These are phyloP conservation scores for Phalacrocorax aristotelis DNA, from an alignment of 2,113 vertebrate genomes.

Conservation along the genomic window DNA sequence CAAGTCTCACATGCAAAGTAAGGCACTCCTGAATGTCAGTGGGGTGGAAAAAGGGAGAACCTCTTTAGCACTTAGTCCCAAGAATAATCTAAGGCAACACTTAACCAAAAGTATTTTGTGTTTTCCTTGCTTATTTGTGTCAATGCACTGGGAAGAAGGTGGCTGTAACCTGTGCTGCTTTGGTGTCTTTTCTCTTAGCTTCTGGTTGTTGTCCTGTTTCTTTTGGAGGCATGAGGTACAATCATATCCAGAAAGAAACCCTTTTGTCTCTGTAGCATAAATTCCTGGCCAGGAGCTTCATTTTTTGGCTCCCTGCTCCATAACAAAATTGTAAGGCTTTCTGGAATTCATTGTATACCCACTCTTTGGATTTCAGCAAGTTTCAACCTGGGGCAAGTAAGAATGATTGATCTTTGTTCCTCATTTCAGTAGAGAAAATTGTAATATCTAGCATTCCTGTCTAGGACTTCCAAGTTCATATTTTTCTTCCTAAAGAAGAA, in stretches of 20 bases:
- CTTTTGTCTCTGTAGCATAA: neutral
- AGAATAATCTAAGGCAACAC: neutral
- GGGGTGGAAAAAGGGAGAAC: neutral
- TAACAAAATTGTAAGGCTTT: neutral
- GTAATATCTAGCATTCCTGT: neutral
- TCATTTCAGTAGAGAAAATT: neutral
- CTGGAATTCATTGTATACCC: neutral
- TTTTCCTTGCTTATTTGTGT: neutral
- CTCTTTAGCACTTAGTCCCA: neutral
- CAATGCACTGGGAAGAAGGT: neutral
- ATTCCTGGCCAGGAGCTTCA: neutral
- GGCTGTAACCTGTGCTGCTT: neutral
- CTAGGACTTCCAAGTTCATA: neutral
- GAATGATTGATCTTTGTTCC: neutral
- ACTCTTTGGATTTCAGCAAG: neutral
- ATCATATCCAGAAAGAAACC: accelerated
- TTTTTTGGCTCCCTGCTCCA: neutral
- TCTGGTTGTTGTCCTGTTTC: neutral
- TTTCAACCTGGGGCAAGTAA: neutral
- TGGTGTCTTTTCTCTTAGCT: neutral
- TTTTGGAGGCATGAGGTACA: neutral
- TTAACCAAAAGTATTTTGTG: neutral
- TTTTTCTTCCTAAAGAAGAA: neutral
- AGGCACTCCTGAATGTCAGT: neutral
- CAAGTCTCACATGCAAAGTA: neutral